Percentiles rank a stretch among this genome's conserved stretches.
Evolutionary conservation across 2,797 vertebrate species (phyloP).

Genomic region (Sebastes hubbsi): DNA sequence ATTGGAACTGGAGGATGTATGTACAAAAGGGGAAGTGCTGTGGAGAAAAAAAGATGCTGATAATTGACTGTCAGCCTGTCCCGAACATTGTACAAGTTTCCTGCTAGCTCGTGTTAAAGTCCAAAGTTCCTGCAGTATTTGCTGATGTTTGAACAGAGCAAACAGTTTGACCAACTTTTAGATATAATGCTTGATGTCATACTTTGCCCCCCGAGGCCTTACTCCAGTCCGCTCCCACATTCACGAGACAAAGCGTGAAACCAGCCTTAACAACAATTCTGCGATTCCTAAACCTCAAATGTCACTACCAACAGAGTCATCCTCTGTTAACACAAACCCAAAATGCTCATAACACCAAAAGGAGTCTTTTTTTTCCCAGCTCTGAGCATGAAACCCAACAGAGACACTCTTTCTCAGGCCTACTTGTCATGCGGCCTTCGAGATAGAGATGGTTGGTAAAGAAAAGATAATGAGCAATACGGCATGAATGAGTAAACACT

Average conservation of each 20-base stretch:
- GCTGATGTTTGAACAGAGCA: constrained; percentile 10
- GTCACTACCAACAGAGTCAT: constrained; percentile 36
- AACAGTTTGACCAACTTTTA: constrained; percentile 56
- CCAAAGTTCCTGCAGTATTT: constrained; percentile 41
- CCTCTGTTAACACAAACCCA: constrained; percentile 32
- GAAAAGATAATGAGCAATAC: constrained; percentile 53
- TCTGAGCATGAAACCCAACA: constrained; percentile 43
- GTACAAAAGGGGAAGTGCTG: constrained; percentile 43
- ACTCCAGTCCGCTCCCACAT: not conserved
- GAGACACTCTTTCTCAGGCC: constrained; percentile 42
- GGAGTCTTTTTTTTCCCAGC: not conserved
- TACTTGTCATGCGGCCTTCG: constrained; percentile 41
- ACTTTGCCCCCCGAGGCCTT: constrained; percentile 25
- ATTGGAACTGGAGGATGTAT: constrained; percentile 41
- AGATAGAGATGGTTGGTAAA: constrained; percentile 32
- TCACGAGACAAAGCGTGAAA: constrained; percentile 19
- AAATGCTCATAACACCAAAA: constrained; percentile 10
- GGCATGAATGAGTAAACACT: constrained; percentile 24
- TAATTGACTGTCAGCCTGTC: constrained; percentile 75
- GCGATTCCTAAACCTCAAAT: constrained; percentile 30
- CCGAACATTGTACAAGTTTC: constrained; percentile 37
- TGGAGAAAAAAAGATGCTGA: constrained; percentile 48
- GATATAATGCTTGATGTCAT: constrained; percentile 41
- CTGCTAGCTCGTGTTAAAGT: constrained; percentile 22
- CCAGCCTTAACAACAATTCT: constrained; percentile 15